Conservation (phyloP, 2,888 invertebrate genomes). For the Hydropsyche betteni region DNA sequence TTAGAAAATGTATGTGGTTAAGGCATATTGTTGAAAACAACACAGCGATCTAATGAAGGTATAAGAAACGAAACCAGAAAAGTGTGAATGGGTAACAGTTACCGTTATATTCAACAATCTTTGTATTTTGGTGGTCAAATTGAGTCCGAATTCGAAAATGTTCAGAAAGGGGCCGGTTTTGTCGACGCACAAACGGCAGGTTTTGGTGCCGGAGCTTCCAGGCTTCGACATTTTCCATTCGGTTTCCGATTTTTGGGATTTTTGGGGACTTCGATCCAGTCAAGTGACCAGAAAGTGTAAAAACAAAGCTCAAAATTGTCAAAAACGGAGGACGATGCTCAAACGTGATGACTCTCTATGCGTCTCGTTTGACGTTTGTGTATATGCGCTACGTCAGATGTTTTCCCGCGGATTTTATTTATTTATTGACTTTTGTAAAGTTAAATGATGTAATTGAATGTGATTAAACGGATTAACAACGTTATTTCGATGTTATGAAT, state of each 20-base stretch:
- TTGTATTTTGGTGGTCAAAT: conserved; percentile 62
- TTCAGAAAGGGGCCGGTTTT: conserved; percentile 65
- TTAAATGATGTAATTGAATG: too few species aligned
- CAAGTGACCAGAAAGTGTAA: not conserved
- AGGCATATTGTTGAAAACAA: too few species aligned
- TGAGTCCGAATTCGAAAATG: conserved; percentile 62
- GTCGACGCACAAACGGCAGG: conserved; percentile 63
- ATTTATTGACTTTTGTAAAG: too few species aligned
- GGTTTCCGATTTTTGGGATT: not conserved
- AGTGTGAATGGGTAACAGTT: conserved; percentile 52
- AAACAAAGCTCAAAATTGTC: not conserved
- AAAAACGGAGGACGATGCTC: not conserved
- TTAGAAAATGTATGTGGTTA: too few species aligned
- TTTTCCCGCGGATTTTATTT: too few species aligned
- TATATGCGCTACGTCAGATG: too few species aligned
- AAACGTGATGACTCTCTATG: not conserved
- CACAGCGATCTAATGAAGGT: too few species aligned
- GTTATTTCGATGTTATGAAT: too few species aligned
- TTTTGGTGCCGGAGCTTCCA: conserved; percentile 53
- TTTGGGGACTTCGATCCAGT: not conserved
- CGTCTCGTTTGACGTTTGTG: not conserved
- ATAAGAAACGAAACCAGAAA: not conserved
- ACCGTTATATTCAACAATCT: conserved; percentile 63
- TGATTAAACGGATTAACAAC: too few species aligned
- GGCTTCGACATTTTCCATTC: not conserved